Evolutionary conservation across 2,113 vertebrate genomes (phyloP).

Genomic region (Chaenogobius annularis): DNA sequence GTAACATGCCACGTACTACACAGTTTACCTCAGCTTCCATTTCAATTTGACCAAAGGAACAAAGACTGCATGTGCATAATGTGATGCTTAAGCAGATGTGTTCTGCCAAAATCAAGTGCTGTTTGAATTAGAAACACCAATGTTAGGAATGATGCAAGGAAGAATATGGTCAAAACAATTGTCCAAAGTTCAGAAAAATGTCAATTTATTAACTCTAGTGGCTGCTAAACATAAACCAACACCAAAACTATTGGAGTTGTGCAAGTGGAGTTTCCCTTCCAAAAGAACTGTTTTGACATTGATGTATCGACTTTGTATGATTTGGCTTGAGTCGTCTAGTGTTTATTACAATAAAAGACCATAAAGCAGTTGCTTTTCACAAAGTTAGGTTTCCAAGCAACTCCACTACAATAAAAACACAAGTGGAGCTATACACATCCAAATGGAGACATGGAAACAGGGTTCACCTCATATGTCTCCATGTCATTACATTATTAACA

Average conservation of each 20-base stretch:
- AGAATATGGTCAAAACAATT: slow-evolving; percentile 5
- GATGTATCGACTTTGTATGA: slow-evolving; percentile 29
- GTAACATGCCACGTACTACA: slow-evolving; percentile 9
- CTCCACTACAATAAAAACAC: slow-evolving; percentile 37
- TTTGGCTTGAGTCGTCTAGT: slow-evolving; percentile 36
- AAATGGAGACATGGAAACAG: slow-evolving; percentile 15
- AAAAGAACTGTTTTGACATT: slow-evolving; percentile 17
- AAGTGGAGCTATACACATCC: slow-evolving; percentile 6
- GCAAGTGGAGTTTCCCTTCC: slow-evolving; percentile 30
- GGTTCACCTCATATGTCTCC: slow-evolving; percentile 3
- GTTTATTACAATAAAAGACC: slow-evolving; percentile 41
- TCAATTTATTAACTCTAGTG: slow-evolving; percentile 34
- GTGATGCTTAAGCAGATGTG: slow-evolving; percentile 7
- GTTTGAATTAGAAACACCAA: slow-evolving; percentile 21
- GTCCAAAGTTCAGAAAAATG: slow-evolving; percentile 46
- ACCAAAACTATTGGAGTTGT: slow-evolving; percentile 32
- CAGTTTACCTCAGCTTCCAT: slow-evolving; percentile 22
- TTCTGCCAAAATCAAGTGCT: slow-evolving; percentile 15
- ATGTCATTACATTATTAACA: slow-evolving; percentile 32
- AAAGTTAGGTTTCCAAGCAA: slow-evolving; percentile 39
- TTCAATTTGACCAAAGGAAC: slow-evolving; percentile 16
- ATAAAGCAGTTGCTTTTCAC: slow-evolving; percentile 13
- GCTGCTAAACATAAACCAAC: slow-evolving; percentile 31
- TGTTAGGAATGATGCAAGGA: not conserved
- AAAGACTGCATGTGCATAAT: not conserved